phyloP scores from a whole-genome alignment of 1,140 invertebrate species.

The Penaeus indicus region DNA sequence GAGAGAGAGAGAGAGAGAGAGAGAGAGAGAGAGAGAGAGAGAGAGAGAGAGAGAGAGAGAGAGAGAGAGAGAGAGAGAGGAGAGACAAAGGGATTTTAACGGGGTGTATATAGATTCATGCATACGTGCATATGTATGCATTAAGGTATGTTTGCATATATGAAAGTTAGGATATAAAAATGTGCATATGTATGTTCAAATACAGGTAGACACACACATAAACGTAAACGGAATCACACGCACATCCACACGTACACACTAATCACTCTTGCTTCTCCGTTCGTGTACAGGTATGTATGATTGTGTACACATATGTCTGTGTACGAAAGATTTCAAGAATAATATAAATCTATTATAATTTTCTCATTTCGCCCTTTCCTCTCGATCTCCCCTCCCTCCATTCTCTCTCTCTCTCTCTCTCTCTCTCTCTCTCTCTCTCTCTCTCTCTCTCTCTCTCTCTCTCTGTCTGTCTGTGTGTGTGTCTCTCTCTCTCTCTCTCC shows the following conservation, averaged over 20 bases:
- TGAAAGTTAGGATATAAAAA: neutral
- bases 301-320: conserved; percentile 12
- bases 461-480: neutral
- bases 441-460: neutral
- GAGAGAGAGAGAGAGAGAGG: conserved; percentile 10
- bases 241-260: too few species aligned
- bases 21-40: neutral
- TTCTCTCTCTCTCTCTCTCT: conserved; percentile 17
- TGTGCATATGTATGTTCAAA: neutral
- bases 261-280: neutral
- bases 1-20: neutral
- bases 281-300: conserved; percentile 4
- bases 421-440: neutral
- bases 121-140: neutral
- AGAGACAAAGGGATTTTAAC: neutral
- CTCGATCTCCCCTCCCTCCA: neutral
- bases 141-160: conserved; percentile 11
- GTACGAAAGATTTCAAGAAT: neutral
- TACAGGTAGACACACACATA: too few species aligned
- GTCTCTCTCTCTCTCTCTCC: neutral
- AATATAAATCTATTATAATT: too few species aligned
- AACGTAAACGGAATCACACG: too few species aligned
- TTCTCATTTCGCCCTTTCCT: neutral
- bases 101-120: neutral
- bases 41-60: conserved; percentile 26